phyloP scores from a whole-genome alignment of 2,113 vertebrate species.

The Petrocephalus zakoni region DNA sequence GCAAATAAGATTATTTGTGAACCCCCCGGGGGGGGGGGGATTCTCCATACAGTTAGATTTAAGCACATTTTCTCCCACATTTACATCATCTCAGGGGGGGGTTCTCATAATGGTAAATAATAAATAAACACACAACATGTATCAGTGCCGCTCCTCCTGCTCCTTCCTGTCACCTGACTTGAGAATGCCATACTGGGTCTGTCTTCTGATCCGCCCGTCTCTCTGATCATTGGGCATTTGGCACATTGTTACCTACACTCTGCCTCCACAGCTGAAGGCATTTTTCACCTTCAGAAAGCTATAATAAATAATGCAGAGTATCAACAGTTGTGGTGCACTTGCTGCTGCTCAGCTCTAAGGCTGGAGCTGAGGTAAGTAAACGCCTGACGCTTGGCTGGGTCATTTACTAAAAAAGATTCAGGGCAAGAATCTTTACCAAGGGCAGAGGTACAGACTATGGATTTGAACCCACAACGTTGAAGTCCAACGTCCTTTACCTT shows the following conservation, averaged over 20 bases:
- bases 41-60: neutral
- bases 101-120: conserved; percentile 5
- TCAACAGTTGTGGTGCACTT: neutral
- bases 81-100: neutral
- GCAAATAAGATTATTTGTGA: conserved; percentile 8
- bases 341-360: neutral
- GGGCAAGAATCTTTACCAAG: neutral
- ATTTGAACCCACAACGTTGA: neutral
- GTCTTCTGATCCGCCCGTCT: neutral
- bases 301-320: neutral
- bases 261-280: neutral
- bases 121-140: neutral
- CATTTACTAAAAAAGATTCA: neutral
- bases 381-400: neutral
- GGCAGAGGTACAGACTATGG: neutral
- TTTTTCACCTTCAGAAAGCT: neutral
- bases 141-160: neutral
- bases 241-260: neutral
- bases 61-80: neutral
- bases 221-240: neutral
- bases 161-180: neutral
- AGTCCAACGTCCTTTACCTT: neutral
- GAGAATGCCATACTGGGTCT: neutral
- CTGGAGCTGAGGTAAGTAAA: neutral
- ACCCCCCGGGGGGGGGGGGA: neutral